These are phyloP conservation scores for Ellobius talpinus DNA, from an alignment of 2,113 vertebrate species.

Conservation along the genomic window DNA sequence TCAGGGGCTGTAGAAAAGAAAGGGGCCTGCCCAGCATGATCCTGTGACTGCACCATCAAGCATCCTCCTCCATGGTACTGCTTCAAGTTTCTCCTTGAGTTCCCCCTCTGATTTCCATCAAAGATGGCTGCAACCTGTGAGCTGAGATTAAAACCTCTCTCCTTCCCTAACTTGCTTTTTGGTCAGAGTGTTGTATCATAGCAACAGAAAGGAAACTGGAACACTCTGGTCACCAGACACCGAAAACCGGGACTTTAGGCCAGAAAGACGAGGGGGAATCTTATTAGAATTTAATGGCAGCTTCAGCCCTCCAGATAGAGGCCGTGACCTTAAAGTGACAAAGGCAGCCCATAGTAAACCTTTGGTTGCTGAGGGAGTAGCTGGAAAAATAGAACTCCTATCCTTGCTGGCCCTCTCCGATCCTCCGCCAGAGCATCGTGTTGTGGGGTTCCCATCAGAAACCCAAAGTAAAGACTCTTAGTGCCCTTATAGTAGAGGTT, in stretches of 20 bases:
- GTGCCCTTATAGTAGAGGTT: not conserved
- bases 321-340: not conserved
- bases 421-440: not conserved
- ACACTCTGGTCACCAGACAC: not conserved
- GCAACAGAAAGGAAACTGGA: not conserved
- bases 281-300: not conserved
- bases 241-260: not conserved
- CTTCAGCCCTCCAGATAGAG: not conserved
- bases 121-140: not conserved
- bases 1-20: not conserved
- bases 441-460: conserved; percentile 21
- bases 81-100: not conserved
- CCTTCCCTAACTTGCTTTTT: not conserved
- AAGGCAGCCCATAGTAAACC: not conserved
- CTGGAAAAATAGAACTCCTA: not conserved
- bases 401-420: not conserved
- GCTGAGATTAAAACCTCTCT: not conserved
- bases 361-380: not conserved
- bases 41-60: not conserved
- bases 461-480: conserved; percentile 16
- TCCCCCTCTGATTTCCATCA: not conserved
- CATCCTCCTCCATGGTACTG: not conserved
- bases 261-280: not conserved
- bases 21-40: too few species aligned
- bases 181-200: not conserved